Evolutionary conservation across 92 coral and sea anemone species (phyloP).

Genomic region (Siderastrea radians): DNA sequence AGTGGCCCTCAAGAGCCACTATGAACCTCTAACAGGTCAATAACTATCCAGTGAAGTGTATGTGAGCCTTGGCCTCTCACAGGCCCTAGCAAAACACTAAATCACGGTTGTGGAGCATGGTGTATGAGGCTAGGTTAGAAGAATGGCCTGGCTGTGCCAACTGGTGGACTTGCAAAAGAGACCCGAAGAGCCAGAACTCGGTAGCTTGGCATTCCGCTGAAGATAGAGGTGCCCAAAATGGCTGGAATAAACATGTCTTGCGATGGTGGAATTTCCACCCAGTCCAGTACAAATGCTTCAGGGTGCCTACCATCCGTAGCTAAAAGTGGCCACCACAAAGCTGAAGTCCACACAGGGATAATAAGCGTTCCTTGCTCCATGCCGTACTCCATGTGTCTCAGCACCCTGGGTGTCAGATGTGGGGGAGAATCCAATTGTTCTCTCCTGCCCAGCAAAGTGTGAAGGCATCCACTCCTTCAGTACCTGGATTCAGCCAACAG

Average conservation of each 20-base stretch:
- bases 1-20: constrained; percentile 5
- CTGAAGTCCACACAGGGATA: constrained; percentile 38
- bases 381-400: constrained; percentile 13
- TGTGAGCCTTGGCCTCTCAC: constrained; percentile 1
- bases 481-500: constrained; percentile 9
- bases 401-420: constrained; percentile 6
- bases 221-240: constrained; percentile 1
- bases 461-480: constrained; percentile 36
- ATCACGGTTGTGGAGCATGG: too few species aligned
- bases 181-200: background rate
- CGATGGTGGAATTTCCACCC: constrained; percentile 16
- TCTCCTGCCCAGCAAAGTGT: constrained; percentile 35
- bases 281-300: background rate
- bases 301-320: constrained; percentile 24
- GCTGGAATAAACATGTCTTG: constrained; percentile 41
- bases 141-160: background rate
- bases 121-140: background rate
- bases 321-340: constrained; percentile 39
- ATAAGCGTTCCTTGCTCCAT: constrained; percentile 23
- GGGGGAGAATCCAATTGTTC: constrained; percentile 25
- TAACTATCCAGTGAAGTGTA: background rate
- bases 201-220: constrained; percentile 12
- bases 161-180: background rate
- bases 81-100: background rate
- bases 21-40: background rate